Evolutionary conservation across 2,888 invertebrate genomes (phyloP), one percentile per base, ranked within the genome.

Genomic region (Drosophila bunnanda): DNA sequence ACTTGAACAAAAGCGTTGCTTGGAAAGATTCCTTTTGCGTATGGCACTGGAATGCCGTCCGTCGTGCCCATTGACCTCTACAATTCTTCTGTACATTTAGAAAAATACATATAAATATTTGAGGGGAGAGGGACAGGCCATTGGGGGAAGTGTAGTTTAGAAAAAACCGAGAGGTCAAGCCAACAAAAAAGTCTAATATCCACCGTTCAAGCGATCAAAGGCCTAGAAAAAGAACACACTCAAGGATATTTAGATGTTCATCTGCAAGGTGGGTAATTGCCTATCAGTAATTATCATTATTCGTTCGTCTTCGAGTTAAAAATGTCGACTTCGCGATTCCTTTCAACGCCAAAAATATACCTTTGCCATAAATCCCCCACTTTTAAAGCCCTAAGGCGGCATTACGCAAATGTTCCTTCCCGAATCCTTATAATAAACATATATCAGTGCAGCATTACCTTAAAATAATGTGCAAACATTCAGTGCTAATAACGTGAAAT

Each of bases 71-170:
- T 22, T 22, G 64, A 32, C 22, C 43, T 50, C 39, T 52, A 30
- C 38, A 17, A 22, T 17, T 44, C 61, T 43, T 55, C 54, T 66
- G 53, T 64, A 60, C 65, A 65, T 46, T 43, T 82, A 86, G 78
- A 88, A 83, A 83, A 83, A 80, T 84, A 82, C 88, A 75, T 79
- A 83, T 54, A 86, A 83, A 81, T 53, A 34, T n/a, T 55, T 22
- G 12, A 25, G 38, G n/a, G 15, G 25, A 44, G 44, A 22, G 22
- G 8, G 13, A 13, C 41, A 69, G 59, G 28, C 41, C n/a, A 25
- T 59, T 17, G 20, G 46, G 38, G 46, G 9, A 22, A 38, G 22
- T 36, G 17, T 22, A 17, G 15, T 20, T 46, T 10, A 22, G 12
- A 44, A 34, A 32, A 39, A 28, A n/a, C 7, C 36, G 30, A 44